These are phyloP conservation scores for Drosophila auraria DNA, from an alignment of 1,140 invertebrate species.

Conservation along the genomic window DNA sequence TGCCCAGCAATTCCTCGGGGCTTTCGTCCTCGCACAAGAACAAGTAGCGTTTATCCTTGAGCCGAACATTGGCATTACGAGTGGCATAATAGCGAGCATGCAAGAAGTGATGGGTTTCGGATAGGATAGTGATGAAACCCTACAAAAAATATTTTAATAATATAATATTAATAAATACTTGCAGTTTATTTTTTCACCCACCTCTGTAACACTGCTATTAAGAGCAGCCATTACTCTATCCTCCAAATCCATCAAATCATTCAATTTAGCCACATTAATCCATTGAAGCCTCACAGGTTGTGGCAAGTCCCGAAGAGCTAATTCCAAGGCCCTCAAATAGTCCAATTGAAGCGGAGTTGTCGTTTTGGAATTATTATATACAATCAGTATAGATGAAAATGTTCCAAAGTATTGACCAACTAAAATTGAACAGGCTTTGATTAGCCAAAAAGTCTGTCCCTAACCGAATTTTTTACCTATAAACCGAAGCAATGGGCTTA, in stretches of 20 bases:
- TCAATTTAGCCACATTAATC: constrained; percentile 65
- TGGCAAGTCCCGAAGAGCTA: constrained; percentile 43
- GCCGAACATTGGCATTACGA: constrained; percentile 69
- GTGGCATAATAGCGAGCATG: constrained; percentile 79
- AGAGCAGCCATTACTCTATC: constrained; percentile 48
- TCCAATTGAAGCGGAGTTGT: constrained; percentile 50
- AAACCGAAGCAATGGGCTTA: constrained; percentile 52
- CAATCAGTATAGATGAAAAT: constrained; percentile 67
- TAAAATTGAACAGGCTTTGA: not conserved
- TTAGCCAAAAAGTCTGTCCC: not conserved
- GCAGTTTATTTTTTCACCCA: not conserved
- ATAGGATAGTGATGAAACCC: constrained; percentile 75
- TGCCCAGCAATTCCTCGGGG: constrained; percentile 57
- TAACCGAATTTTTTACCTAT: constrained; percentile 45
- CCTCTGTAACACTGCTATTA: constrained; percentile 57
- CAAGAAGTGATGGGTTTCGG: constrained; percentile 60
- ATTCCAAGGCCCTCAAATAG: constrained; percentile 57
- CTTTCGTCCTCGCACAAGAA: constrained; percentile 76
- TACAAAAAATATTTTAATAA: too few relatives aligned
- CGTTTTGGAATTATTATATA: constrained; percentile 45
- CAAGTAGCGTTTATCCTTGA: constrained; percentile 79
- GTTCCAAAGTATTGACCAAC: constrained; percentile 46
- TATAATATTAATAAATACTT: not conserved
- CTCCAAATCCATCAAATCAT: constrained; percentile 30
- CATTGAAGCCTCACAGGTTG: constrained; percentile 61